These are phyloP conservation scores for Nipponia nippon DNA, from an alignment of 2,113 vertebrate genomes.

Conservation along the genomic window DNA sequence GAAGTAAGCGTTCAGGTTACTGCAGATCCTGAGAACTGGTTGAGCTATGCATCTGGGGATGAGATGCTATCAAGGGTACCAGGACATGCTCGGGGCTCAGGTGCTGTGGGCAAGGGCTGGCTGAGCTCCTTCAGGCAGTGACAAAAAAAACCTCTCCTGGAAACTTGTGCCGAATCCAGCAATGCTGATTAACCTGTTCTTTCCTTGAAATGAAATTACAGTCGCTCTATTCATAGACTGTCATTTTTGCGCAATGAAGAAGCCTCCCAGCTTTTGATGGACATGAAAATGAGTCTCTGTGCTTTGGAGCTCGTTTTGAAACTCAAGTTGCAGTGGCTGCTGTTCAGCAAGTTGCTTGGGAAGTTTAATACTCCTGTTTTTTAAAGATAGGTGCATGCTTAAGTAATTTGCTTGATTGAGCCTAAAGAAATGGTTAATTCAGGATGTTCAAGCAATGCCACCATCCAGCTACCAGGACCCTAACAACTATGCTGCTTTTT, in stretches of 20 bases:
- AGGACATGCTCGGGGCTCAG: background rate
- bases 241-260: background rate
- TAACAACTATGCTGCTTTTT: background rate
- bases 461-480: background rate
- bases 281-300: background rate
- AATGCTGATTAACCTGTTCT: background rate
- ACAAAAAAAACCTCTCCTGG: background rate
- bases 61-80: rapidly evolving
- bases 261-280: background rate
- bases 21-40: background rate
- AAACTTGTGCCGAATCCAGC: background rate
- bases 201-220: background rate
- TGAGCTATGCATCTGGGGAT: background rate
- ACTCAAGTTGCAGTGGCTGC: background rate
- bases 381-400: background rate
- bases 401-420: background rate
- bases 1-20: rapidly evolving
- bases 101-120: background rate
- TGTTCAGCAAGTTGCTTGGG: background rate
- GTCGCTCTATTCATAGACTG: background rate
- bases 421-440: background rate
- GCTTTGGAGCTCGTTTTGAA: background rate
- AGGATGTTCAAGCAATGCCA: background rate
- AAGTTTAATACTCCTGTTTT: background rate
- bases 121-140: rapidly evolving